Base-by-base conservation (phyloP, 1,140 invertebrate genomes). In the Tribolium madens region DNA sequence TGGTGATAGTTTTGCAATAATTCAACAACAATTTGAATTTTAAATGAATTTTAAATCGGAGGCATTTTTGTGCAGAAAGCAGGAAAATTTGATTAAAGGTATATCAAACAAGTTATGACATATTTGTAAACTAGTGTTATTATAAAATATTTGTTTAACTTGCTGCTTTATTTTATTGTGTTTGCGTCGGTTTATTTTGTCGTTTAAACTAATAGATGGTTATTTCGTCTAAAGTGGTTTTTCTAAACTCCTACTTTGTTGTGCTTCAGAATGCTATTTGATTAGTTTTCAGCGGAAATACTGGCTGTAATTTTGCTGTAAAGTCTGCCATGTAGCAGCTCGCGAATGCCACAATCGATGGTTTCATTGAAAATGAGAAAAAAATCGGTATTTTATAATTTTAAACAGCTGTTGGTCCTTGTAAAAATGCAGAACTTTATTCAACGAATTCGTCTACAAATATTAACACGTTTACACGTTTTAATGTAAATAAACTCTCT, bases 401-500 rank as follows among this genome's bases (percentile, higher is more conserved):
- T 26, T 26, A 57, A 57, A 57, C 52, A 57, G 52, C 52, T 57
- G 52, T 26, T 57, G 17, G 52, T 4, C 52, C 17, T 21, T 57
- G 13, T 57, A 18, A 57, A 57, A 57, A 57, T n/a, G 17, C 6
- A 17, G 52, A 15, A 17, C 52, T 57, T 57, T 17, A 57, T 57
- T 57, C 52, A 57, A n/a, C 52, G 52, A 57, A 57, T 18, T 18
- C 52, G 17, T 57, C 5, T 57, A 17, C 52, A 57, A 57, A 57
- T 57, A 57, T 57, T 57, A 57, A 21, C 52, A 57, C 52, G 50
- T 52, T 26, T 26, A 21, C 52, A 57, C 52, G 36, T 57, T 57
- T 57, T 17, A 57, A 21, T 21, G 17, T 57, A 57, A 57, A 57
- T 57, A 57, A 57, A 42, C 7, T 36, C 2, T 31, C 36, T n/a